Conservation (phyloP, 2,888 invertebrate genomes). For the Caenorhabditis zanzibari region DNA sequence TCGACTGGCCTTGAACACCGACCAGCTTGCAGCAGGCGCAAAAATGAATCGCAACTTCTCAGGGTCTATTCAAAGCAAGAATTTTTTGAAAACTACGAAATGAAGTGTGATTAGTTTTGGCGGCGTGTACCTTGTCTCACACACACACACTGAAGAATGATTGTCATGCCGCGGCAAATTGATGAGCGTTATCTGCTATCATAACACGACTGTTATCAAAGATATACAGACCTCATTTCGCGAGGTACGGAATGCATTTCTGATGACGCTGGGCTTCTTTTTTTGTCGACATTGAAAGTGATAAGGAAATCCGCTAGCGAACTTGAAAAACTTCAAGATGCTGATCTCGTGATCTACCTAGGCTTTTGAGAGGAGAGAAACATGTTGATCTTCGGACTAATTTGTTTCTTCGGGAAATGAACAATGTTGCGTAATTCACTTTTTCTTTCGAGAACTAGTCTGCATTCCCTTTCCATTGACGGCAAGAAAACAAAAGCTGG, state of each 20-base stretch:
- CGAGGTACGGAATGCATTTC: conserved; percentile 25
- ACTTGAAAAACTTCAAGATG: background rate
- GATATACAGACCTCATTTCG: conserved; percentile 28
- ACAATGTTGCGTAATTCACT: conserved; percentile 54
- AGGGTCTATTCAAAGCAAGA: conserved; percentile 17
- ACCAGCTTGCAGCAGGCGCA: conserved; percentile 5
- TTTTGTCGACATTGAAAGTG: conserved; percentile 25
- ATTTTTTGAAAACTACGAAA: conserved; percentile 55
- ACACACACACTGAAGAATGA: conserved; percentile 20
- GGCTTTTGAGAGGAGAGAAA: background rate
- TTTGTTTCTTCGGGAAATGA: conserved; percentile 25
- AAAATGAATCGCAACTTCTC: conserved; percentile 12
- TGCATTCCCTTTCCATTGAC: background rate
- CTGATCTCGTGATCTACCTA: background rate
- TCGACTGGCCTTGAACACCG: conserved; percentile 61
- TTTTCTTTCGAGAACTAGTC: conserved; percentile 57
- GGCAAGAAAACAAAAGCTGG: conserved; percentile 21
- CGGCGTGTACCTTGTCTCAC: conserved; percentile 21
- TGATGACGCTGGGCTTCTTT: conserved; percentile 30
- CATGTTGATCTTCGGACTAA: conserved; percentile 42
- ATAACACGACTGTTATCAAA: conserved; percentile 54
- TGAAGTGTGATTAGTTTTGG: conserved; percentile 49
- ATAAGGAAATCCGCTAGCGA: conserved; percentile 9
- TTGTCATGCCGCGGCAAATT: conserved; percentile 28
- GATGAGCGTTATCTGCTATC: conserved; percentile 58